Base-by-base conservation (phyloP, 2,888 invertebrate genomes). In the Epinotia brunnichana region DNA sequence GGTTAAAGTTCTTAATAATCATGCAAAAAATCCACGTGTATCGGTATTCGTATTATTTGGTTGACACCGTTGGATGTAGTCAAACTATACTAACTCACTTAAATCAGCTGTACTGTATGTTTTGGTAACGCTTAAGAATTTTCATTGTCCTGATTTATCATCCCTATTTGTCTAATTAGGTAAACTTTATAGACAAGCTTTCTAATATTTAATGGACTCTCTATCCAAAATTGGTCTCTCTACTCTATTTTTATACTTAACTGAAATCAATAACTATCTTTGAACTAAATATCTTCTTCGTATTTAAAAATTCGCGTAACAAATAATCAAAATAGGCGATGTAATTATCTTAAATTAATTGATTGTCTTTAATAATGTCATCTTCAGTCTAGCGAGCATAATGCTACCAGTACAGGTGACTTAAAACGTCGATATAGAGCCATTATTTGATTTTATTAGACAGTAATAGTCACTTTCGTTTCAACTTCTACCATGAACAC, bases 201-300 rank as follows among this genome's bases (percentile, higher is more conserved):
- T 54, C 10, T 66, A 24, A 29, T 63, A 41, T 66, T 19, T 17
- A 29, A 29, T 53, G 35, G n/a, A 54, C 41, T 66, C 39, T 15
- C 15, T 53, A n/a, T 21, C 24, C 41, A 21, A 41, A 62, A 41
- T 21, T 21, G 41, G 54, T 66, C 54, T 54, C 54, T 66, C 66
- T 66, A 56, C 29, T 15, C 35, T 66, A 66, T 66, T 66, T 51
- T 53, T 56, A 41, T 66, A 41, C 19, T 21, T 56, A n/a, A 24
- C 10, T 11, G 19, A 53, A 15, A n/a, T 21, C 21, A 17, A 41
- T 13, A 1, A 39, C 21, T 39, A n/a, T 0, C 3, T 48, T 4
- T 4, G 13, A 13, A 41, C 13, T 13, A 13, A 44, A 44, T 44
- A 44, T 29, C 29, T 29, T 29, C 0, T 29, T 5, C 5, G 29